Base-by-base conservation (phyloP, 2,113 vertebrate genomes). In the Leucoraja erinaceus region DNA sequence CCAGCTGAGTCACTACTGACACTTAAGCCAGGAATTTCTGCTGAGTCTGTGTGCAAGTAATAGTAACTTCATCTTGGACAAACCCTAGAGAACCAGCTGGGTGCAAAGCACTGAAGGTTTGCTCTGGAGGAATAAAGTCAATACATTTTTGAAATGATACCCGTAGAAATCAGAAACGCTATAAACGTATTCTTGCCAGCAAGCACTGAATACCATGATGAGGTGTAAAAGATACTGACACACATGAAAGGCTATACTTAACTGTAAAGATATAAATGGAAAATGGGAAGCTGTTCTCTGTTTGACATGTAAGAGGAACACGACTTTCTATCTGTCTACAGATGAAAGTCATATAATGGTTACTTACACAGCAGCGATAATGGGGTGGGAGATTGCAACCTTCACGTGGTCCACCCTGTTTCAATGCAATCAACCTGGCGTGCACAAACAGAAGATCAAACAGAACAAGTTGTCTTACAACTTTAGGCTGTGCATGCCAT, bases 141-240 rank as follows among this genome's bases (percentile, higher is more conserved):
- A 2, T 31, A 2, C n/a, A 76, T 31, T n/a, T 31, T 76, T 76
- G 28, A 31, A 76, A 76, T 9, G 9, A 76, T 31, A n/a, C 75
- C 31, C n/a, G 7, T n/a, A 31, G 12, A 76, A 76, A 76, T 76
- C 5, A 2, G n/a, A 31, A 1, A 3, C n/a, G 2, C n/a, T 47
- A 76, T 12, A 2, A 31, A 76, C 75, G 4, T 75, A 75, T 76
- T 76, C 75, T 76, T 76, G 75, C 75, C n/a, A 31, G 75, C 75
- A 76, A 76, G 75, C 75, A 31, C 75, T 31, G 75, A 76, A 76
- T 76, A 76, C 75, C 31, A 76, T 31, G n/a, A 9, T 8, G 31
- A 76, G 75, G 31, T 76, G n/a, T n/a, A 76, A 76, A 76, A 76
- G 75, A n/a, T 76, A 76, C n/a, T 76, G 75, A 76, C 12, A 76